A percentile compares a stretch with the other conserved stretches of the same genome.
Conservation (phyloP, 1,140 invertebrate species). For the Bursaphelenchus mucronatus region DNA sequence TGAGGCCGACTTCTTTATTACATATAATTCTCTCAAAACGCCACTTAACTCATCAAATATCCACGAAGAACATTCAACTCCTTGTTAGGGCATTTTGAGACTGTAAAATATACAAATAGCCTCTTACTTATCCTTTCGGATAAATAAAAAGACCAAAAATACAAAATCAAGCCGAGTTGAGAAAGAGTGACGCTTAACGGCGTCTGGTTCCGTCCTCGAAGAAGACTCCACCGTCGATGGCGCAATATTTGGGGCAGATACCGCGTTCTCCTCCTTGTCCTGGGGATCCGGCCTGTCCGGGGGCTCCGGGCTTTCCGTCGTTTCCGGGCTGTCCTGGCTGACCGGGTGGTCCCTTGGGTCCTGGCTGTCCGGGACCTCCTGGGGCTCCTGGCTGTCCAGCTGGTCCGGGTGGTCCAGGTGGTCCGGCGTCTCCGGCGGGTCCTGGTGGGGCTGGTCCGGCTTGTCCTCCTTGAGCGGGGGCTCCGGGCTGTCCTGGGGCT, state of each 20-base stretch:
- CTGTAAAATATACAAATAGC: too few relatives aligned
- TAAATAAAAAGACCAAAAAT: too few relatives aligned
- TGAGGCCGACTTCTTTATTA: too few relatives aligned
- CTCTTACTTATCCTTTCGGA: too few relatives aligned
- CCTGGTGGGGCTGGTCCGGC: slow-evolving; percentile 9
- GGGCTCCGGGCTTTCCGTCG: slow-evolving; percentile 12
- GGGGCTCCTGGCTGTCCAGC: slow-evolving; percentile 16
- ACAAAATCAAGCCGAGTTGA: too few relatives aligned
- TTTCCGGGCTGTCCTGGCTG: slow-evolving; percentile 3
- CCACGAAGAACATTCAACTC: too few relatives aligned
- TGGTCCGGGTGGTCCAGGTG: slow-evolving; percentile 2
- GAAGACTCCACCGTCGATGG: slow-evolving; percentile 59
- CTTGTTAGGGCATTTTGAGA: too few relatives aligned
- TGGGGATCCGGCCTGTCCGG: slow-evolving; percentile 26
- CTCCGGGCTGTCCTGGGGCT: slow-evolving; percentile 26
- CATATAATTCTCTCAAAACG: too few relatives aligned
- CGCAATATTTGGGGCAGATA: slow-evolving; percentile 59
- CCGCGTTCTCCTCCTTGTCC: slow-evolving; percentile 46
- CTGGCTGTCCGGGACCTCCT: slow-evolving; percentile 14
- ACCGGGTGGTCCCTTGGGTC: slow-evolving; percentile 6
- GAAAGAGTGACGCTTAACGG: slow-evolving; percentile 22
- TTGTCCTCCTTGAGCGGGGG: slow-evolving; percentile 20
- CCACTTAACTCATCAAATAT: too few relatives aligned
- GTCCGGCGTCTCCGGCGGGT: slow-evolving; percentile 14
- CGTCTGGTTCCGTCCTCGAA: slow-evolving; percentile 58